Evolutionary conservation across 2,797 vertebrate species (phyloP), one percentile per base, ranked within the genome.

Genomic region (Eupleurogrammus muticus): DNA sequence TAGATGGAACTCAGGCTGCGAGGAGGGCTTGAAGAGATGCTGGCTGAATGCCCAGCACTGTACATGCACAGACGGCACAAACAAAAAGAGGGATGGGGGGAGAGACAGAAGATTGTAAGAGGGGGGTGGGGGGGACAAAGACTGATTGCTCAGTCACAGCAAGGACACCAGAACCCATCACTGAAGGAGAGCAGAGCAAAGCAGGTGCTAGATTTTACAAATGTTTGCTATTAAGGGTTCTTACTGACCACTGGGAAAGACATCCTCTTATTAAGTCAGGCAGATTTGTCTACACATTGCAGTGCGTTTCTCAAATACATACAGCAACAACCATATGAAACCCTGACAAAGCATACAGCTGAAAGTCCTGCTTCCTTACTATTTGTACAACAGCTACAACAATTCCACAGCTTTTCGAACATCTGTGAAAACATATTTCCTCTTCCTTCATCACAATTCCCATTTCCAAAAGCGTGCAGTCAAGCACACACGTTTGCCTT

Each of bases 1-100:
- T 59, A 9, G 62, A 68, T 71, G 23, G 65, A 80, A 11, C 56
- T 34, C 44, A 54, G 66, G 53, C 40, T 61, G 23, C 56, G 19
- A 69, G 68, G 70, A 74, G 52, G 52, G 54, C 65, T 73, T 73
- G 53, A 66, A 54, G 70, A 83, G 65, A 71, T 79, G 51, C 59
- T 85, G 84, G 81, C 80, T 19, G 28, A 61, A 65, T 42, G 74
- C 87, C 87, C 44, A 12, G 79, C 21, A 59, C 64, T 74, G 61
- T 66, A 52, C 69, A 81, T 42, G 44, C 73, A 87, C 77, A 85
- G 77, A 80, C 47, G 48, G 66, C 16, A 46, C 16, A n/a, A 8
- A 36, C 68, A 44, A 56, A 9, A 1, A 42, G 52, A 10, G 51
- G 44, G 14, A 13, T 34, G 44, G 63, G 47, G 28, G 49, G 32